phyloP scores from a whole-genome alignment of 2,113 vertebrate genomes.

The Cyphomyrus discorhynchus region DNA sequence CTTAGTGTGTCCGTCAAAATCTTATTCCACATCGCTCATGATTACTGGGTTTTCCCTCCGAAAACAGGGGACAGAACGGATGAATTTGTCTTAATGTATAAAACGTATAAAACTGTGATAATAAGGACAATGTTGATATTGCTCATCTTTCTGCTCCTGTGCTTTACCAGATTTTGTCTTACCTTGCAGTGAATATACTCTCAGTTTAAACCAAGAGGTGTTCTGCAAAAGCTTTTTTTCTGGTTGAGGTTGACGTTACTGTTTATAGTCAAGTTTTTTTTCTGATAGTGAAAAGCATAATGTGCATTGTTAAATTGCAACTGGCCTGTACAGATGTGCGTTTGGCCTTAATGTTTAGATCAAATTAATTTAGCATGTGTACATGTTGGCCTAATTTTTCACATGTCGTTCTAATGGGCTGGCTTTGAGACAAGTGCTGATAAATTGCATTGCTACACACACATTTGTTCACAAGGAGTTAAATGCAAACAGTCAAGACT shows the following conservation, averaged over 20 bases:
- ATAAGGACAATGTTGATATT: neutral
- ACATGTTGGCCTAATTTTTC: neutral
- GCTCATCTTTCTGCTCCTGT: neutral
- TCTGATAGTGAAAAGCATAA: neutral
- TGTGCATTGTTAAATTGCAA: neutral
- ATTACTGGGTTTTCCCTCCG: neutral
- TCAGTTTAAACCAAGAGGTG: neutral
- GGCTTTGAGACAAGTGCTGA: neutral
- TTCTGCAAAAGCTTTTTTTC: neutral
- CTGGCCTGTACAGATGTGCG: neutral
- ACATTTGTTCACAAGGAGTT: conserved; percentile 2
- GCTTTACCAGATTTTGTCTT: neutral
- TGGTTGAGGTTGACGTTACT: neutral
- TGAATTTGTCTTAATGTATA: neutral
- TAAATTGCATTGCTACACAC: neutral
- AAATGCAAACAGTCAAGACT: neutral
- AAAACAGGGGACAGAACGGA: neutral
- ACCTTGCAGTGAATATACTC: neutral
- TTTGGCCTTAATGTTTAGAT: neutral
- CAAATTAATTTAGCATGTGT: neutral
- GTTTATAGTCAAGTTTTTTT: neutral
- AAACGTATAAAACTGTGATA: neutral
- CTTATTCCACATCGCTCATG: neutral
- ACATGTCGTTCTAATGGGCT: no score
- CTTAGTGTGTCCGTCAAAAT: neutral